phyloP scores from a whole-genome alignment of 2,888 invertebrate species.

The Phoenoteleia sp. region DNA sequence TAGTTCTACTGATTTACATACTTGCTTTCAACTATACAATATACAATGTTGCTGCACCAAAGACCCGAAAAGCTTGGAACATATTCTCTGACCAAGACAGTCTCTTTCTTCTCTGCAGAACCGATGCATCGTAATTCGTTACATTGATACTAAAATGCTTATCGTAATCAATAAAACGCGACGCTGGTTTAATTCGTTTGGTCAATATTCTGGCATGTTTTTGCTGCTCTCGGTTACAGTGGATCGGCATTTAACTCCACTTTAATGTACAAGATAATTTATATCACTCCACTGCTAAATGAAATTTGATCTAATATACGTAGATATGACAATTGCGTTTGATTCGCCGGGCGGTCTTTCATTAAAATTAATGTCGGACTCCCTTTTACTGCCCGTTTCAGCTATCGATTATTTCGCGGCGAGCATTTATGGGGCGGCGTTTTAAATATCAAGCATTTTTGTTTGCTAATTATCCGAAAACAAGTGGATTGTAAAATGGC shows the following conservation, averaged over 20 bases:
- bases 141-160: no score
- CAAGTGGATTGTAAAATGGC: not conserved
- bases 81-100: no score
- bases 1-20: no score
- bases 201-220: constrained; percentile 31
- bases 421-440: not conserved
- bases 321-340: not conserved
- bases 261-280: no score
- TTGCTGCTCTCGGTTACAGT: not conserved
- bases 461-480: constrained; percentile 2
- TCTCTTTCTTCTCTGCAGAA: no score
- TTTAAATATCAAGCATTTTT: constrained; percentile 6
- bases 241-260: no score
- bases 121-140: no score
- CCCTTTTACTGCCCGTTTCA: constrained; percentile 9
- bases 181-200: constrained; percentile 23
- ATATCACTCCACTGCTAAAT: no score
- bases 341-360: not conserved
- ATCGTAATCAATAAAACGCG: constrained; percentile 32
- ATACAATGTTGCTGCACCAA: no score
- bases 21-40: no score
- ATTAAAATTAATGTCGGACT: constrained; percentile 9
- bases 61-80: no score
- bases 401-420: constrained; percentile 8
- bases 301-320: not conserved